Evolutionary conservation across 92 coral and sea anemone species (phyloP).

Genomic region (Porites rus): DNA sequence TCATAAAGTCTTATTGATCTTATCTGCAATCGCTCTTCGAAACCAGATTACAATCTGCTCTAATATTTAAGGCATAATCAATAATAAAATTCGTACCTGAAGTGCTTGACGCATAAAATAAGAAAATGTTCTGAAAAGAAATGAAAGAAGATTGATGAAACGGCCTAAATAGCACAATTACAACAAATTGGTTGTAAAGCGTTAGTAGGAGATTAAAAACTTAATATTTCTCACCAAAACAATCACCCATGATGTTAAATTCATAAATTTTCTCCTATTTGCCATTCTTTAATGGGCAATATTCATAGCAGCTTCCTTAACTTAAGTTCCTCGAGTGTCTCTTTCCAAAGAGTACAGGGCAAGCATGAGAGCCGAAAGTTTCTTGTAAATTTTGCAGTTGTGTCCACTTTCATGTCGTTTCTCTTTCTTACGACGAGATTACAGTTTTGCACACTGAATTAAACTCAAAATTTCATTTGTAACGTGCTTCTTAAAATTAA

Average conservation of each 20-base stretch:
- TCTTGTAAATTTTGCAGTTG: background rate
- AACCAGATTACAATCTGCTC: no score
- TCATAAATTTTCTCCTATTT: background rate
- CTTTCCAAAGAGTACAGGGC: background rate
- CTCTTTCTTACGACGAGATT: background rate
- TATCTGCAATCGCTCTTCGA: no score
- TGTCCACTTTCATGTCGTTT: background rate
- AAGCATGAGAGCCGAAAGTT: background rate
- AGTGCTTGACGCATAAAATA: background rate
- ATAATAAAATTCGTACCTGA: slow-evolving; percentile 10
- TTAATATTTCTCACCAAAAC: slow-evolving; percentile 9
- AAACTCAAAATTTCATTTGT: no score
- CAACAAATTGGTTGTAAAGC: background rate
- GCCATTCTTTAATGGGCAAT: background rate
- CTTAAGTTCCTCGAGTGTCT: background rate
- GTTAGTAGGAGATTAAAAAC: background rate
- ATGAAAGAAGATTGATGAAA: background rate
- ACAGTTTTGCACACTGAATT: no score
- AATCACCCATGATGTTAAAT: background rate
- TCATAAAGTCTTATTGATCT: no score
- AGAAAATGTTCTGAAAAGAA: slow-evolving; percentile 1
- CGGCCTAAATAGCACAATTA: background rate
- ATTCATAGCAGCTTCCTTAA: background rate
- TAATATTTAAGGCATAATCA: background rate
- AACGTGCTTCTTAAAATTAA: no score